Conservation (phyloP, 2,888 invertebrate genomes). For the Ormyrus nitidulus region DNA sequence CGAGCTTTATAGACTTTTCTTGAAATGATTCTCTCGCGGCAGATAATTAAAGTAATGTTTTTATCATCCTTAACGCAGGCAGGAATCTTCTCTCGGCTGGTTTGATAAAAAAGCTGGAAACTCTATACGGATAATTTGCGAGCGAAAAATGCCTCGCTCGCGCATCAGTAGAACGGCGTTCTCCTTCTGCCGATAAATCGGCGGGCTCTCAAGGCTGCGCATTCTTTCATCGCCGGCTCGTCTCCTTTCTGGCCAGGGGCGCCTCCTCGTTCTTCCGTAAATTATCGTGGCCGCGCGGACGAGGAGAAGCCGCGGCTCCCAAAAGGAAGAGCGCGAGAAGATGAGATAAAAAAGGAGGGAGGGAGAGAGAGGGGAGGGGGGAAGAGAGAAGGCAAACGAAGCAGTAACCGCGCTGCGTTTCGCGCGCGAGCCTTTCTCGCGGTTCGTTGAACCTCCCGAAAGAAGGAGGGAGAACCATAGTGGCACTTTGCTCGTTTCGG, state of each 20-base stretch:
- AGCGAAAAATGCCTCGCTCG: constrained; percentile 17
- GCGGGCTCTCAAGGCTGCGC: neutral
- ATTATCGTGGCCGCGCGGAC: constrained; percentile 36
- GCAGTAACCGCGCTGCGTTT: constrained; percentile 35
- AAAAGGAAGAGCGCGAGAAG: constrained; percentile 14
- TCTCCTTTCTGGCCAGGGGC: constrained; percentile 24
- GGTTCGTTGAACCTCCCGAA: constrained; percentile 69
- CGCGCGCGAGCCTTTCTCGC: constrained; percentile 45
- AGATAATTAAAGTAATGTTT: constrained; percentile 49
- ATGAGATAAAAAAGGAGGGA: constrained; percentile 9
- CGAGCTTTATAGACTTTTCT: neutral
- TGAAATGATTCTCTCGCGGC: constrained; percentile 3
- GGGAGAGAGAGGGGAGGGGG: neutral
- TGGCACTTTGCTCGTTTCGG: constrained; percentile 69
- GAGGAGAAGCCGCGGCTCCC: constrained; percentile 15
- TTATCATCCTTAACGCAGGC: constrained; percentile 2
- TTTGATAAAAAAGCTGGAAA: constrained; percentile 3
- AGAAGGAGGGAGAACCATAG: constrained; percentile 57
- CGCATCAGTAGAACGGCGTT: too few relatives aligned
- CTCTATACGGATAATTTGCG: constrained; percentile 35
- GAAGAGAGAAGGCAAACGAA: constrained; percentile 44
- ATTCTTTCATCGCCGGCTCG: constrained; percentile 1
- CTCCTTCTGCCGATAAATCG: neutral
- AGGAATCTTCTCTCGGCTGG: too few relatives aligned
- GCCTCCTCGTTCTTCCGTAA: constrained; percentile 49